Evolutionary conservation across 2,113 vertebrate genomes (phyloP).

Genomic region (Dicentrarchus labrax): DNA sequence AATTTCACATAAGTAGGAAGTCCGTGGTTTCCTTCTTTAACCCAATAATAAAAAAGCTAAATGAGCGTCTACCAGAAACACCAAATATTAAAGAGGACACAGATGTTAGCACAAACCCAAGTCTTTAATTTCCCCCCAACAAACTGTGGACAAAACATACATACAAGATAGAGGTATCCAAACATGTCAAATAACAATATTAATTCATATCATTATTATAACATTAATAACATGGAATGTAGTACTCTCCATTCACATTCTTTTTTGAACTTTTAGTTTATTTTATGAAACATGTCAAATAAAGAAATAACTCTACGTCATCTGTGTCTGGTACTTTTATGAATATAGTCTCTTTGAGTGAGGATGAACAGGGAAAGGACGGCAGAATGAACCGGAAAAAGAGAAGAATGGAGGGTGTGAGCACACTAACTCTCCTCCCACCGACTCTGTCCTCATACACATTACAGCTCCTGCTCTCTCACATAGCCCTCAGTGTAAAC

Average conservation of each 20-base stretch:
- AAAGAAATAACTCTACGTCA: constrained; percentile 82
- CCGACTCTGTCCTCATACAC: constrained; percentile 26
- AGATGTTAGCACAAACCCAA: constrained; percentile 66
- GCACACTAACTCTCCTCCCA: constrained; percentile 11
- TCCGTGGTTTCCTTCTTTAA: not conserved
- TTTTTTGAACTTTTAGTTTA: constrained; percentile 74
- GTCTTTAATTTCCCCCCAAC: constrained; percentile 79
- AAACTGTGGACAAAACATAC: constrained; percentile 76
- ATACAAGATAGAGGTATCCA: constrained; percentile 78
- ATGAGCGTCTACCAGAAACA: too few relatives aligned
- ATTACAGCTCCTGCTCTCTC: constrained; percentile 23
- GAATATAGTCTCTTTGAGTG: constrained; percentile 69
- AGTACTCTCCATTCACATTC: constrained; percentile 67
- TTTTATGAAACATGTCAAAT: constrained; percentile 82
- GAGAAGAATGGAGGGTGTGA: constrained; percentile 30
- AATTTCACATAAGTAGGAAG: constrained; percentile 16
- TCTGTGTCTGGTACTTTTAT: constrained; percentile 65
- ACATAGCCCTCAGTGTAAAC: constrained; percentile 39
- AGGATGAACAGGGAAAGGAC: constrained; percentile 43
- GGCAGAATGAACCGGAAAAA: constrained; percentile 45
- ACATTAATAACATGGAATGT: constrained; percentile 86
- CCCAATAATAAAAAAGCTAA: too few relatives aligned
- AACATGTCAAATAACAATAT: constrained; percentile 84
- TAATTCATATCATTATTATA: constrained; percentile 81
- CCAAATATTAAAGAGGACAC: constrained; percentile 10